Percentiles rank a stretch among this genome's conserved stretches.
phyloP scores from a whole-genome alignment of 2,888 invertebrate species.

The Drosophila rubida region DNA sequence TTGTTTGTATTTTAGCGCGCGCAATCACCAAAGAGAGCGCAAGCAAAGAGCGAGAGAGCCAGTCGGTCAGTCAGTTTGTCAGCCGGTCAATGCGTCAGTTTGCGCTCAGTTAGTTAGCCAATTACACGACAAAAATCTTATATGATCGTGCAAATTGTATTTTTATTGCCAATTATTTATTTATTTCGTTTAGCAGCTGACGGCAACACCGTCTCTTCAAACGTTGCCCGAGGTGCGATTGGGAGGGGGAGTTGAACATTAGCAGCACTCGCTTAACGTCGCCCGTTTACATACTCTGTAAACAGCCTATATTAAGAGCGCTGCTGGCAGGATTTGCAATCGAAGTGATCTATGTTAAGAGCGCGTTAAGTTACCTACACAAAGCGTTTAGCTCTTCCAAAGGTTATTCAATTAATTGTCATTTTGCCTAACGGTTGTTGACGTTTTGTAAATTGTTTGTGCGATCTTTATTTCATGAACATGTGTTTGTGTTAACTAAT shows the following conservation, averaged over 20 bases:
- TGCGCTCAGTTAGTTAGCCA: constrained; percentile 58
- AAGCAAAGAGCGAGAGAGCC: constrained; percentile 10
- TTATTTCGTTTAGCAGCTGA: constrained; percentile 70
- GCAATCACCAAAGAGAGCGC: not conserved
- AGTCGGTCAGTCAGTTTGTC: constrained; percentile 27
- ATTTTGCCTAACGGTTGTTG: constrained; percentile 56
- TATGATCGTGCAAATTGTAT: constrained; percentile 80
- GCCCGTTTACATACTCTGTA: constrained; percentile 29
- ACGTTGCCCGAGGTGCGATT: constrained; percentile 35
- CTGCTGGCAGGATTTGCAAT: not conserved
- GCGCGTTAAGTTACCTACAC: not conserved
- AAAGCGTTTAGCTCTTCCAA: not conserved
- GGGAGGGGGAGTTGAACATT: not conserved
- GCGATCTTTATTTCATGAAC: constrained; percentile 30
- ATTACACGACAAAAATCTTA: constrained; percentile 72
- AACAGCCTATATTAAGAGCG: not conserved
- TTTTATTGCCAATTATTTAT: constrained; percentile 80
- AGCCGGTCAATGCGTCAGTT: constrained; percentile 21
- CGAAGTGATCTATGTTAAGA: not conserved
- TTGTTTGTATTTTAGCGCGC: not conserved
- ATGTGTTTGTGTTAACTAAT: constrained; percentile 18
- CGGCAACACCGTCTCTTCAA: constrained; percentile 48
- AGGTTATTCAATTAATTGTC: constrained; percentile 63
- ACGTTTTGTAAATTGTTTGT: constrained; percentile 55
- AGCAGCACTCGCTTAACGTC: constrained; percentile 4